Evolutionary conservation across 2,113 vertebrate genomes (phyloP).

Genomic region (Okapia johnstoni): DNA sequence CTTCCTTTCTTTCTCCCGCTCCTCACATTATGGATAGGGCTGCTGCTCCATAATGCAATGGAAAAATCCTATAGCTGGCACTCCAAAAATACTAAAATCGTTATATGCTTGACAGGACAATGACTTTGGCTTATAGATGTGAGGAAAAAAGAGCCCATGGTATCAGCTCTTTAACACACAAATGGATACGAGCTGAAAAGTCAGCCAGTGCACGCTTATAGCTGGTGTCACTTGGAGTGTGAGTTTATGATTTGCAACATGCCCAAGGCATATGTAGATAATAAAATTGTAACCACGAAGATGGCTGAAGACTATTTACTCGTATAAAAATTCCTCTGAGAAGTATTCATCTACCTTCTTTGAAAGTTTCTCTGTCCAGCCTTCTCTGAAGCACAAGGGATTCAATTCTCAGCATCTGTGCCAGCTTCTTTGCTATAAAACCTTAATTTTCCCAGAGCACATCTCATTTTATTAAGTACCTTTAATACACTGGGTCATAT

Average conservation of each 20-base stretch:
- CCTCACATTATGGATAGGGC: background rate
- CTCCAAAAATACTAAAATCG: constrained; percentile 34
- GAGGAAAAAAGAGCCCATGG: background rate
- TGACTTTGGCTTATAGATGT: constrained; percentile 37
- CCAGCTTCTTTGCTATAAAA: background rate
- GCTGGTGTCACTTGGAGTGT: constrained; percentile 15
- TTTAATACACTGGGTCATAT: background rate
- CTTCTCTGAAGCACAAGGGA: background rate
- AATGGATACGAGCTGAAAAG: constrained; percentile 54
- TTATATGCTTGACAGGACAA: constrained; percentile 44
- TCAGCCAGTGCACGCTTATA: background rate
- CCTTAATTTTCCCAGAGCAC: background rate
- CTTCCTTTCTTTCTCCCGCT: background rate
- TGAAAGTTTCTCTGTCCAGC: constrained; percentile 28
- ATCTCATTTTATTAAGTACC: background rate
- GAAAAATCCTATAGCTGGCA: background rate
- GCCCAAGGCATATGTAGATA: constrained; percentile 24
- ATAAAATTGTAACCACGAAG: constrained; percentile 25
- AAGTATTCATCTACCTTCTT: constrained; percentile 2
- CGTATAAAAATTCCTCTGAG: constrained; percentile 2
- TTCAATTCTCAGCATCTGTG: background rate
- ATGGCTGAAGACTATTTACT: constrained; percentile 37
- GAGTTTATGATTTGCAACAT: constrained; percentile 43
- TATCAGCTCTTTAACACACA: constrained; percentile 33
- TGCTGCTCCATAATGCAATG: background rate